Conservation (phyloP, 2,113 vertebrate species). For the sheep (Ovis aries) region ARS-UI_Ramb_v3.0 NC_056069.1:14691001-14691500, state of each 20-base stretch:
- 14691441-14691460: not conserved
- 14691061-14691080: constrained; percentile 13
- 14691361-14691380: not conserved
- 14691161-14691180: not conserved
- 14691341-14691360: not conserved
- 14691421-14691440: not conserved
- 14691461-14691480: constrained; percentile 12
- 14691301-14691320: not conserved
- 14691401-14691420: not conserved
- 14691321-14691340: constrained; percentile 13
- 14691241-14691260: not conserved
- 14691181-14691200: not conserved
- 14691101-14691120: not conserved
- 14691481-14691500: not conserved
- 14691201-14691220: not conserved
- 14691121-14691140: not conserved
- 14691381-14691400: constrained; percentile 9
- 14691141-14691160: not conserved
- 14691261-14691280: not conserved
- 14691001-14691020: constrained; percentile 7
- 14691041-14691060: not conserved
- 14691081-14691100: constrained; percentile 13
- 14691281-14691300: not conserved
- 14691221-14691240: not conserved
- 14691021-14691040: not conserved